Percentiles rank a stretch among this genome's conserved stretches.
phyloP scores from a whole-genome alignment of 1,140 invertebrate species.

The Rhynchophorus ferrugineus region DNA sequence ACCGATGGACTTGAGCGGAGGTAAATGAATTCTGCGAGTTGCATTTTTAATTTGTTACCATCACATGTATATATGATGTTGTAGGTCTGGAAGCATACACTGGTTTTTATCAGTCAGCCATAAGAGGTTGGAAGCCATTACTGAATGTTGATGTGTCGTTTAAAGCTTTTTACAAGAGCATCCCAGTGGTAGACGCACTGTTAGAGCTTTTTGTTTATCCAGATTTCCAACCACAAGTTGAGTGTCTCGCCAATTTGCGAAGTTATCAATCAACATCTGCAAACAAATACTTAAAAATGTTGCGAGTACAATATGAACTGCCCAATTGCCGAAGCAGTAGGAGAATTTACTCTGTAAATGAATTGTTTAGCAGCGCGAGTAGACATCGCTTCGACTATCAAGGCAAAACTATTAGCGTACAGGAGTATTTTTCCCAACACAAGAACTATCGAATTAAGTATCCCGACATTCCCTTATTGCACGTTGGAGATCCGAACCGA shows the following conservation, averaged over 20 bases:
- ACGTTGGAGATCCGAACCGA: constrained; percentile 48
- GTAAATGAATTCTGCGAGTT: no score
- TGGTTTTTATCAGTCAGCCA: constrained; percentile 65
- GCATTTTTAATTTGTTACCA: no score
- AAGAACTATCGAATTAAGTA: constrained; percentile 46
- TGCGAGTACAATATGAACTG: constrained; percentile 39
- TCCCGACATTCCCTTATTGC: constrained; percentile 53
- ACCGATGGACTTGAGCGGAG: no score
- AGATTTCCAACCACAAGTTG: no score
- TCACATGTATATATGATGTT: no score
- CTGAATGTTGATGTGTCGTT: constrained; percentile 67
- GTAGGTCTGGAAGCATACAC: constrained; percentile 59
- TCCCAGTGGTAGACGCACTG: constrained; percentile 38
- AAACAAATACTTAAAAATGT: no score
- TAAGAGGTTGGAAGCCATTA: constrained; percentile 62
- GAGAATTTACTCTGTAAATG: constrained; percentile 48
- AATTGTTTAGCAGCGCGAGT: constrained; percentile 36
- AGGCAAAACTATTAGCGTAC: constrained; percentile 40
- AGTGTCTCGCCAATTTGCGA: no score
- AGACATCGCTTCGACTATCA: constrained; percentile 40
- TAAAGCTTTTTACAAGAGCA: constrained; percentile 46
- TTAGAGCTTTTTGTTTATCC: no score
- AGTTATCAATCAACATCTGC: no score
- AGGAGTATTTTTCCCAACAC: constrained; percentile 43
- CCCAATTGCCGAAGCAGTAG: no score